Percentiles rank a stretch among this genome's conserved stretches.
These are phyloP conservation scores for Empis livida DNA, from an alignment of 2,888 invertebrate genomes.

Conservation along the genomic window DNA sequence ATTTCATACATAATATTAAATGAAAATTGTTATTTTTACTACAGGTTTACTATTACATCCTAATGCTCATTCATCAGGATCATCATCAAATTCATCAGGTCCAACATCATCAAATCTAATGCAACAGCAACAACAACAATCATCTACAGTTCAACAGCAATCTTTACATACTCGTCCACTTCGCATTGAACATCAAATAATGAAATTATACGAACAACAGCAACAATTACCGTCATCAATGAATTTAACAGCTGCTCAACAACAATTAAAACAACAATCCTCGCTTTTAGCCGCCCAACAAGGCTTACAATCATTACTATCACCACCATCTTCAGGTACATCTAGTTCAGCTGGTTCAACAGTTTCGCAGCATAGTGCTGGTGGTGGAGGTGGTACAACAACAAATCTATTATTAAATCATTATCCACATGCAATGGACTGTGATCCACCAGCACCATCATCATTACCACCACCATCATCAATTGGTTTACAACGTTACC, in stretches of 20 bases:
- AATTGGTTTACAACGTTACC: constrained; percentile 6
- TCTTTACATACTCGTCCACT: constrained; percentile 16
- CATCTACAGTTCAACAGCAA: constrained; percentile 12
- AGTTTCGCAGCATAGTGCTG: constrained; percentile 11
- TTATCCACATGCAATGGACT: constrained; percentile 48
- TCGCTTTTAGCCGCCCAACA: constrained; percentile 20
- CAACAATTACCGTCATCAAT: constrained; percentile 3
- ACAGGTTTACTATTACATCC: constrained; percentile 28
- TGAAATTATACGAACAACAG: constrained; percentile 17
- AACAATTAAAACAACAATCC: constrained; percentile 13
- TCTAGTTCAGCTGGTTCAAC: constrained; percentile 14
- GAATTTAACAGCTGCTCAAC: constrained; percentile 3
- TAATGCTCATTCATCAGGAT: constrained; percentile 18
- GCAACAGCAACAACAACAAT: constrained; percentile 1
- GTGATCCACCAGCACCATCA: constrained; percentile 51
- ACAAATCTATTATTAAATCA: constrained; percentile 1
- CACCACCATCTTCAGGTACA: constrained; percentile 17
- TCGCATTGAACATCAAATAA: constrained; percentile 14
- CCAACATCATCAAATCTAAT: constrained; percentile 1
- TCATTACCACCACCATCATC: constrained; percentile 10
- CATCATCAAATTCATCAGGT: constrained; percentile 15
- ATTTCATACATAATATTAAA: not conserved
- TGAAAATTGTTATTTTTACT: constrained; percentile 6
- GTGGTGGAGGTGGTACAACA: constrained; percentile 3
- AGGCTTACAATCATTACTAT: constrained; percentile 21